Evolutionary conservation across 2,113 vertebrate genomes (phyloP).

Genomic region (Bubo scandiacus): DNA sequence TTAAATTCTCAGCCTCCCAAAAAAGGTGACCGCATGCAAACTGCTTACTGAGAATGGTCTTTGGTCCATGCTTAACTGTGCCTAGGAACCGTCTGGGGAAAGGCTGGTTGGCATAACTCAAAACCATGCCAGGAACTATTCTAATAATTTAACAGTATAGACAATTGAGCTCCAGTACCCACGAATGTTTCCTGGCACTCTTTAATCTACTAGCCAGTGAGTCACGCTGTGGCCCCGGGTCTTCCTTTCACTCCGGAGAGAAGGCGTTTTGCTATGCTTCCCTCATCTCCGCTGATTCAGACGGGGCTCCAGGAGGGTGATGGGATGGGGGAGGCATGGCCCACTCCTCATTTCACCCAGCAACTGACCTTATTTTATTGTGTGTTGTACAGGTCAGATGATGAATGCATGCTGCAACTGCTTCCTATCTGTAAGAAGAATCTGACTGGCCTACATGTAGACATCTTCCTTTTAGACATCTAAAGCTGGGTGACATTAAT

Average conservation of each 20-base stretch:
- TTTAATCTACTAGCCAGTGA: conserved; percentile 27
- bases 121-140: conserved; percentile 36
- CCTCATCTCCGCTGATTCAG: not conserved
- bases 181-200: conserved; percentile 41
- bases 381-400: not conserved
- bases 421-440: not conserved
- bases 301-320: not conserved
- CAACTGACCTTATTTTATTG: not conserved
- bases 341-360: not conserved
- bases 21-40: conserved; percentile 36
- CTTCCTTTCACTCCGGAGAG: conserved; percentile 33
- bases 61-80: not conserved
- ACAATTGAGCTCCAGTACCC: conserved; percentile 42
- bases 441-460: not conserved
- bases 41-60: conserved; percentile 38
- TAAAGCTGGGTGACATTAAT: not conserved
- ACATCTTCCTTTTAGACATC: not conserved
- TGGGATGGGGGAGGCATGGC: not conserved
- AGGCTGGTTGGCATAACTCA: not conserved
- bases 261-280: not conserved
- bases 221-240: not conserved
- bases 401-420: not conserved
- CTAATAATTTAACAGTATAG: conserved; percentile 47
- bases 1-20: conserved; percentile 22
- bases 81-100: conserved; percentile 24